phyloP scores from a whole-genome alignment of 1,140 invertebrate genomes.

The Chionoecetes opilio region DNA sequence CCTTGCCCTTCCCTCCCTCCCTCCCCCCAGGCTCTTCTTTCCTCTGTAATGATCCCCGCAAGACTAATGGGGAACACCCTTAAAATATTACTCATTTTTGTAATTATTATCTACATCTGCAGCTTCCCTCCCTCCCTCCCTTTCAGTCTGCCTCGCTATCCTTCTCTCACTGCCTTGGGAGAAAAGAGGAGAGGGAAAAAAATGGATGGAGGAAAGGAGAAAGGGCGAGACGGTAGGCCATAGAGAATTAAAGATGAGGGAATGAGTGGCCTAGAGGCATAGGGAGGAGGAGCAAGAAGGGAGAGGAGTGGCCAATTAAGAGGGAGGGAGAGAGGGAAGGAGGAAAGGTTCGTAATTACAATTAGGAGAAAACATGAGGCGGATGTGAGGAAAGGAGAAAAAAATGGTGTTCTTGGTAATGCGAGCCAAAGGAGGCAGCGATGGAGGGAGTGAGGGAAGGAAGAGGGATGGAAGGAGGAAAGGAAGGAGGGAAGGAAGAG shows the following conservation, averaged over 20 bases:
- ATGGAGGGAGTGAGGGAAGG: not conserved
- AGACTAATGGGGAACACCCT: slow-evolving; percentile 27
- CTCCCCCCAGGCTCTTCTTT: not conserved
- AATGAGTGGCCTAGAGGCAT: not conserved
- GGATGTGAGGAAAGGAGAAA: not conserved
- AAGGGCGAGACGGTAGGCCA: not conserved
- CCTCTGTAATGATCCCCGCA: slow-evolving; percentile 31
- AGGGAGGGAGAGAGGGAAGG: not conserved
- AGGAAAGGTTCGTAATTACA: not conserved
- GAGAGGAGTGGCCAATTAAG: not conserved
- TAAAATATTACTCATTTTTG: slow-evolving; percentile 20
- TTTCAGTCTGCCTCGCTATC: not conserved
- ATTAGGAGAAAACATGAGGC: slow-evolving; percentile 29
- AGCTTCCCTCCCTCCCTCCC: not conserved
- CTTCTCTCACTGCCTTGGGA: not conserved
- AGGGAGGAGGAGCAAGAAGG: not conserved
- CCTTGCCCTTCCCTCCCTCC: slow-evolving; percentile 33
- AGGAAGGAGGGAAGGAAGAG: not conserved
- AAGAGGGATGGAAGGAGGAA: not conserved
- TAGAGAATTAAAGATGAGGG: not conserved
- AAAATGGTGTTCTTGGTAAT: slow-evolving; percentile 30
- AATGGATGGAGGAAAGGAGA: not conserved
- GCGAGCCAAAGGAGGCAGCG: not conserved
- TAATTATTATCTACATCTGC: slow-evolving; percentile 30
- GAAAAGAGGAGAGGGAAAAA: not conserved